phyloP scores from a whole-genome alignment of 2,113 vertebrate species.

The Psammodynastes pulverulentus region DNA sequence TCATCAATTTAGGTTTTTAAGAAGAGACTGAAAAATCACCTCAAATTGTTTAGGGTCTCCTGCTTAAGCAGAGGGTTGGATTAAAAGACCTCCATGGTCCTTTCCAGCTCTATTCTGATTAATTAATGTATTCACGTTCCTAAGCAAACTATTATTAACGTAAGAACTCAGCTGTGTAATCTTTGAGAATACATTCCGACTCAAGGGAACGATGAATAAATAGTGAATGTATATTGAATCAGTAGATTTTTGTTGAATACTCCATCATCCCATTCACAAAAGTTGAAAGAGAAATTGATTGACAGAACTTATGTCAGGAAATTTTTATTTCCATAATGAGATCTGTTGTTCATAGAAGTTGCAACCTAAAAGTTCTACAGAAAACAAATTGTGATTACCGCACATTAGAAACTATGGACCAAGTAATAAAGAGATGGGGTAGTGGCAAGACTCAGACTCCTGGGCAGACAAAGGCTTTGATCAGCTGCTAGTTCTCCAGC shows the following conservation, averaged over 20 bases:
- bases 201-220: background rate
- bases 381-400: background rate
- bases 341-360: conserved; percentile 1
- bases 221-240: background rate
- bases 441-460: background rate
- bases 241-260: conserved; percentile 13
- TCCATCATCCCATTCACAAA: background rate
- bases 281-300: background rate
- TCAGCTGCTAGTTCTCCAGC: conserved; percentile 34
- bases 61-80: too few relatives aligned
- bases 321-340: conserved; percentile 1
- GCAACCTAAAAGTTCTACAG: background rate
- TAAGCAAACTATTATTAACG: background rate
- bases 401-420: background rate
- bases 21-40: too few relatives aligned
- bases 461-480: background rate
- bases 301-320: background rate
- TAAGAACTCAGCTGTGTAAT: background rate
- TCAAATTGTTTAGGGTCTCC: too few relatives aligned
- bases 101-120: too few relatives aligned
- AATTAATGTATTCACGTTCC: background rate
- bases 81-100: too few relatives aligned
- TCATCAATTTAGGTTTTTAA: too few relatives aligned
- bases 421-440: background rate
- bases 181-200: background rate